Evolutionary conservation across 2,113 vertebrate genomes (phyloP).

Genomic region (Stegostoma tigrinum): DNA sequence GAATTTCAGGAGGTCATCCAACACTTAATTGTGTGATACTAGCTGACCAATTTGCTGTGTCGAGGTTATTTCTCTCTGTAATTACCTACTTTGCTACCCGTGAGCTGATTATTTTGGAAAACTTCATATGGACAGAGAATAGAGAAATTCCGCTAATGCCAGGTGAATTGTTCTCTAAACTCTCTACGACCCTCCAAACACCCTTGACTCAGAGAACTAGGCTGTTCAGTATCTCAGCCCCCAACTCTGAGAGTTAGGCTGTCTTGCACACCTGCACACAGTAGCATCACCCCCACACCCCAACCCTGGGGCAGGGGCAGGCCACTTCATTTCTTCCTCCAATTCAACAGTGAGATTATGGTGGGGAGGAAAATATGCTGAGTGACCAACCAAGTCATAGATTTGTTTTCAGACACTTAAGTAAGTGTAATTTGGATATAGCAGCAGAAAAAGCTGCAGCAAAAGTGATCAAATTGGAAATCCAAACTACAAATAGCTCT

Average conservation of each 20-base stretch:
- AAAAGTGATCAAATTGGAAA: neutral
- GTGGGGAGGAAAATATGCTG: neutral
- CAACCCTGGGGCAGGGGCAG: too few species aligned
- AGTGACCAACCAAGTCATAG: neutral
- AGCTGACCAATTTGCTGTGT: neutral
- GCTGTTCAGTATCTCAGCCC: neutral
- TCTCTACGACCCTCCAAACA: neutral
- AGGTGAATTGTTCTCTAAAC: neutral
- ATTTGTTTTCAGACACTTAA: neutral
- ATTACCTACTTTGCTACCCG: neutral
- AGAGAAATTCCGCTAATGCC: neutral
- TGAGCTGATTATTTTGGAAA: neutral
- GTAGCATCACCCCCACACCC: too few species aligned
- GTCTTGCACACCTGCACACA: too few species aligned
- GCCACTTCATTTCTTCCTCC: neutral
- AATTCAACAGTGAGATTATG: neutral
- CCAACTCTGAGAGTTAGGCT: neutral
- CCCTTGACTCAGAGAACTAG: neutral
- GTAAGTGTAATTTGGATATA: neutral
- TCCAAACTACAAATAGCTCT: neutral
- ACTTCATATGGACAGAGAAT: neutral
- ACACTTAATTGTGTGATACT: neutral
- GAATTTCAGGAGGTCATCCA: neutral
- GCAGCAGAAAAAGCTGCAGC: neutral
- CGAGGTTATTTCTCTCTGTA: neutral